Evolutionary conservation across 2,888 invertebrate genomes (phyloP), one percentile per base, ranked within the genome.

Genomic region (Ochlodes sylvanus): DNA sequence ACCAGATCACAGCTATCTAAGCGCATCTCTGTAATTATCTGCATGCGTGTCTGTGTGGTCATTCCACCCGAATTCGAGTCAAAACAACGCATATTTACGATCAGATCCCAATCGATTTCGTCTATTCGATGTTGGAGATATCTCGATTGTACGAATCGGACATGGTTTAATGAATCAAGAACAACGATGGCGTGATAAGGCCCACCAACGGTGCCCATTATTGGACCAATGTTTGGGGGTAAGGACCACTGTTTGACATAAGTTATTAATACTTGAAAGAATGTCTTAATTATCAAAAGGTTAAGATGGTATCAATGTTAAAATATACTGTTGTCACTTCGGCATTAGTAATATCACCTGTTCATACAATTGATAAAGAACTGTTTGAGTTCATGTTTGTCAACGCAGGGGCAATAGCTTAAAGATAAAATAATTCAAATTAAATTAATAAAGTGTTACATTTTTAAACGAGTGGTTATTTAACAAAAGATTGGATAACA

Each of bases 141-240:
- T 79, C 72, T 67, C 77, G 81, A 84, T 78, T 80, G 79, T 78
- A 81, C 79, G 75, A 76, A 85, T 86, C 83, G 79, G 77, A 81
- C 78, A 79, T 75, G 75, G 72, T 75, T 83, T 87, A 86, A 88
- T 89, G 88, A 88, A 87, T 88, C 85, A 85, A 81, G 78, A 76
- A 82, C 78, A 78, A 74, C 73, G 81, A 83, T 84, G 76, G 73
- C 75, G 72, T 77, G 86, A 88, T 87, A 87, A 78, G 70, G 86
- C 76, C 89, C 89, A 88, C 88, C 89, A 79, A 77, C 84, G 72
- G 78, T 74, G 85, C 5, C 38, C 41, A 17, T 50, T 58, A 21
- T 68, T 54, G 58, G 47, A 6, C 63, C 50, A 60, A 58, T 54
- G 54, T 55, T 60, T 19, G 61, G 34, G n/a, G 38, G 15, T 47